A percentile compares a stretch with the other conserved stretches of the same genome.
Evolutionary conservation across 1,140 invertebrate genomes (phyloP).

Genomic region (Thaumetopoea pityocampa): DNA sequence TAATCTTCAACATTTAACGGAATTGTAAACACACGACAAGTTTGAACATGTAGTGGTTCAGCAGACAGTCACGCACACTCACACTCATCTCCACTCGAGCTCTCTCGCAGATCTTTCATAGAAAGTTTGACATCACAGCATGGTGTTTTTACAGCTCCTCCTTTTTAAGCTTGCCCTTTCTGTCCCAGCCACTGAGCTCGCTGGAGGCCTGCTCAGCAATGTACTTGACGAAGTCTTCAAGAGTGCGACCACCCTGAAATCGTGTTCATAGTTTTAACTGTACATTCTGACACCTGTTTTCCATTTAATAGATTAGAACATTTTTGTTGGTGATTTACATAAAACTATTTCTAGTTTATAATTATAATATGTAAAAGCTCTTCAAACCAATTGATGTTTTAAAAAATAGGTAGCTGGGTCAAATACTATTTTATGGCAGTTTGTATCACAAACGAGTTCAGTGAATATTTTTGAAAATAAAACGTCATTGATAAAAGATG

Average conservation of each 20-base stretch:
- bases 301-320: too few species aligned
- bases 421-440: too few species aligned
- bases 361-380: too few species aligned
- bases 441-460: too few species aligned
- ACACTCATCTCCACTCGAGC: slow-evolving; percentile 34
- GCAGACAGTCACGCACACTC: slow-evolving; percentile 21
- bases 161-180: slow-evolving; percentile 87
- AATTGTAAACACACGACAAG: slow-evolving; percentile 13
- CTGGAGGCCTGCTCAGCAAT: slow-evolving; percentile 94
- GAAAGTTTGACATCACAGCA: slow-evolving; percentile 55
- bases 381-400: too few species aligned
- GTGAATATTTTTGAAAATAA: too few species aligned
- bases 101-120: slow-evolving; percentile 64
- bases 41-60: slow-evolving; percentile 9
- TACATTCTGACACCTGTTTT: too few species aligned
- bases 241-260: slow-evolving; percentile 90
- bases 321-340: too few species aligned
- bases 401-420: too few species aligned
- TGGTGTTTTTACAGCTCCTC: slow-evolving; percentile 80
- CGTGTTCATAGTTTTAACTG: neutral
- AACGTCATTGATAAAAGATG: too few species aligned
- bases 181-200: slow-evolving; percentile 92
- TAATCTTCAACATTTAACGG: slow-evolving; percentile 16
- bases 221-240: slow-evolving; percentile 97
- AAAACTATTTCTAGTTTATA: too few species aligned